Percentiles rank a stretch among this genome's conserved stretches.
phyloP scores from a whole-genome alignment of 2,113 vertebrate genomes.

The Choloepus hoffmanni region DNA sequence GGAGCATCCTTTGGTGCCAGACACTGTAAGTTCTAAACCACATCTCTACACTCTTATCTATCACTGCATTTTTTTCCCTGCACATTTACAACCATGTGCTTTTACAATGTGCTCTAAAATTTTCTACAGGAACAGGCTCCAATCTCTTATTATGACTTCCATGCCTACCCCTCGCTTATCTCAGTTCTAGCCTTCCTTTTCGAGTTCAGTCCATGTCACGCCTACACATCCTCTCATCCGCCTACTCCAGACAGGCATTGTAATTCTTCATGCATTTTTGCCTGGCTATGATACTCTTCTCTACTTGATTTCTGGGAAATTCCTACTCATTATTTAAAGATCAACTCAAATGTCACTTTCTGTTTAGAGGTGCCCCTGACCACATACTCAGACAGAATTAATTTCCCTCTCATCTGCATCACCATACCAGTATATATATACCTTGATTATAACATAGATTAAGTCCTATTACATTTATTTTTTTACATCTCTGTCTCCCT shows the following conservation, averaged over 20 bases:
- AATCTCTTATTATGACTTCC: neutral
- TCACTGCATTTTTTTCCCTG: neutral
- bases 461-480: neutral
- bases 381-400: conserved; percentile 29
- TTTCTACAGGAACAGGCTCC: neutral
- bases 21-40: neutral
- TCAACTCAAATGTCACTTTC: conserved; percentile 41
- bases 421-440: neutral
- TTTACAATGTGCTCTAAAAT: neutral
- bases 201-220: neutral
- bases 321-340: conserved; percentile 43
- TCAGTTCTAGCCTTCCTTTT: neutral
- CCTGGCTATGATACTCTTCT: neutral
- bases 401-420: conserved; percentile 28
- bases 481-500: neutral
- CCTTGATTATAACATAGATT: neutral
- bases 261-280: neutral
- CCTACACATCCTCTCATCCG: neutral
- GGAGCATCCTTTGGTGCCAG: neutral
- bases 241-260: neutral
- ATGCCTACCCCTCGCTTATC: neutral
- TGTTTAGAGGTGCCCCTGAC: conserved; percentile 28
- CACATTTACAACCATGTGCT: neutral
- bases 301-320: conserved; percentile 17
- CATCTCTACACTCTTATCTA: neutral